Evolutionary conservation across 1,140 invertebrate genomes (phyloP), one percentile per base, ranked within the genome.

Genomic region (Anoplolepis gracilipes): DNA sequence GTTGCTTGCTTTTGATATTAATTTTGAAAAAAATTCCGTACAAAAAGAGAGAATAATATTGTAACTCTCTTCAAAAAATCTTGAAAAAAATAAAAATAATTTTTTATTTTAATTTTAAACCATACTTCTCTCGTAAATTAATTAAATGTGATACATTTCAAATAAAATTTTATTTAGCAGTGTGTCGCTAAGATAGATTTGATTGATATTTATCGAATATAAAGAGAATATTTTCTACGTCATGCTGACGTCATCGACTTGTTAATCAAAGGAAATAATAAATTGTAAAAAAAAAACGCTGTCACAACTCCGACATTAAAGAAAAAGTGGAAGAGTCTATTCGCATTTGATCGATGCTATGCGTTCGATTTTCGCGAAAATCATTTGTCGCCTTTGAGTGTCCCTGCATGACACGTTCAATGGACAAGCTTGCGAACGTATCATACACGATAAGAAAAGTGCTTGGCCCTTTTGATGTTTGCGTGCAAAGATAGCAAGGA

Each of bases 351-450:
- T 82, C 65, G 78, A 82, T 82, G 67, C 70, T 25, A 10, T 19
- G 19, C 36, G 78, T 82, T 73, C 61, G 67, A 82, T 82, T 59
- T 82, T 72, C 62, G 75, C 75, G 62, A 55, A 59, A 42, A 30
- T 28, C 70, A 72, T 84, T 78, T 82, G 78, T 82, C 67, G 36
- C 39, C 57, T 73, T 73, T 82, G 78, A 82, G 53, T 82, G 67
- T 73, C 10, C 13, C 78, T 42, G 36, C 28, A 53, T 59, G 78
- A 81, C 64, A 46, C 39, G 11, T 36, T 72, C 67, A 33, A 82
- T 82, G 53, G 78, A 46, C 78, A 55, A 82, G 78, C 73, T 82
- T 72, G 36, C 53, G 62, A 79, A 69, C 62, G 53, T 59, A 57
- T 53, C 49, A 69, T 70, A 59, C 30, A 59, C 36, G 65, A 59